Evolutionary conservation across 2,888 invertebrate species (phyloP).

Genomic region (Drosophila atroscutellata): DNA sequence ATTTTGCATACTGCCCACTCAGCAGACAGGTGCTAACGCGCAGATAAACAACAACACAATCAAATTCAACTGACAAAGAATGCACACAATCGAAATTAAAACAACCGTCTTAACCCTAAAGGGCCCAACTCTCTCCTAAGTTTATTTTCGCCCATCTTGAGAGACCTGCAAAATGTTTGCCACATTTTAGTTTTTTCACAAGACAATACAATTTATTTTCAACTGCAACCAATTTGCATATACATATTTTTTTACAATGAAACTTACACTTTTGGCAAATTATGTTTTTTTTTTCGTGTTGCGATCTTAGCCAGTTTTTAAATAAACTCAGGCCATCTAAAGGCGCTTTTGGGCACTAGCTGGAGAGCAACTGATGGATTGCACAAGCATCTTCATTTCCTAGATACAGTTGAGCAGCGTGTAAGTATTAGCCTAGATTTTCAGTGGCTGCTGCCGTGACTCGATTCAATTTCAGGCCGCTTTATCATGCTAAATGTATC

Average conservation of each 20-base stretch:
- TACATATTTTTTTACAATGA: too few species aligned
- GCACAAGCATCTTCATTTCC: constrained; percentile 45
- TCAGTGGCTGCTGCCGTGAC: constrained; percentile 56
- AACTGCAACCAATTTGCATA: not conserved
- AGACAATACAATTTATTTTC: not conserved
- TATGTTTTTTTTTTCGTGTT: too few species aligned
- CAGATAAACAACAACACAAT: constrained; percentile 44
- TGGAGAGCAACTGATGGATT: constrained; percentile 52
- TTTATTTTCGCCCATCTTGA: not conserved
- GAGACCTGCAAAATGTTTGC: too few species aligned
- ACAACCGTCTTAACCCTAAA: constrained; percentile 21
- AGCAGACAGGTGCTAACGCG: constrained; percentile 39
- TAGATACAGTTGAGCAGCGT: constrained; percentile 35
- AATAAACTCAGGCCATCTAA: not conserved
- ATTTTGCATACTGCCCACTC: constrained; percentile 30
- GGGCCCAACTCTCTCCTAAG: not conserved
- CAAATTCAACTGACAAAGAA: constrained; percentile 22
- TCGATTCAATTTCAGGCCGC: constrained; percentile 51
- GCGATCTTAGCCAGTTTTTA: too few species aligned
- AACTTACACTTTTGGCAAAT: too few species aligned
- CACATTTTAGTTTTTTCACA: too few species aligned
- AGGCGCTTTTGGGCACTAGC: constrained; percentile 6
- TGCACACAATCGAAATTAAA: constrained; percentile 24
- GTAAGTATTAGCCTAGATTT: constrained; percentile 52
- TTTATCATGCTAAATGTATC: constrained; percentile 68